Percentiles rank a stretch among this genome's conserved stretches.
phyloP scores from a whole-genome alignment of 2,888 invertebrate genomes.

The Cataglyphis altisquamis region DNA sequence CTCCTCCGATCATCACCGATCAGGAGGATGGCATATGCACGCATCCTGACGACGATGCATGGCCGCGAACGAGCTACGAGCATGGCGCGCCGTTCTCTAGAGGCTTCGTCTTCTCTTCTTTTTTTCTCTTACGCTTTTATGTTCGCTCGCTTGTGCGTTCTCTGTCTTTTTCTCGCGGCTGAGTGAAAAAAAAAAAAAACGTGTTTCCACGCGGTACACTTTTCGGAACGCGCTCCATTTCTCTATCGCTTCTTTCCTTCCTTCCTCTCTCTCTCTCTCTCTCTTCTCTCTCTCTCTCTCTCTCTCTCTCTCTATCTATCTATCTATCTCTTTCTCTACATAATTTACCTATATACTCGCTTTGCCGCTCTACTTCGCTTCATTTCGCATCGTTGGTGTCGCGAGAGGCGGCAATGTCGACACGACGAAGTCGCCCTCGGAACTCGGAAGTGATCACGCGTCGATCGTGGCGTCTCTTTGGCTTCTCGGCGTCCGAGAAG shows the following conservation, averaged over 20 bases:
- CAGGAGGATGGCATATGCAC: constrained; percentile 71
- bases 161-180: background rate
- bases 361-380: background rate
- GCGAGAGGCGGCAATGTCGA: background rate
- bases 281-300: background rate
- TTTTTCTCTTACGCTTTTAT: background rate
- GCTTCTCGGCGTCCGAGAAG: constrained; percentile 1
- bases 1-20: constrained; percentile 68
- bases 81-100: constrained; percentile 77
- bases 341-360: background rate
- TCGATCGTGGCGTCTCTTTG: background rate
- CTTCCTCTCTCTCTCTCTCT: background rate
- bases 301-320: background rate
- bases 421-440: constrained; percentile 21
- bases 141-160: constrained; percentile 4
- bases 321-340: background rate
- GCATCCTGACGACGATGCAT: constrained; percentile 45
- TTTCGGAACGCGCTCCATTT: constrained; percentile 20
- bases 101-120: constrained; percentile 35
- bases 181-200: constrained; percentile 1
- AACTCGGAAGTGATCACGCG: constrained; percentile 34
- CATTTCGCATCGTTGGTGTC: constrained; percentile 30
- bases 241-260: background rate
- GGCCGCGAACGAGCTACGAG: constrained; percentile 71
- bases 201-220: constrained; percentile 12